Conservation (phyloP, 1,140 invertebrate genomes). For the Plectrocnemia conspersa region DNA sequence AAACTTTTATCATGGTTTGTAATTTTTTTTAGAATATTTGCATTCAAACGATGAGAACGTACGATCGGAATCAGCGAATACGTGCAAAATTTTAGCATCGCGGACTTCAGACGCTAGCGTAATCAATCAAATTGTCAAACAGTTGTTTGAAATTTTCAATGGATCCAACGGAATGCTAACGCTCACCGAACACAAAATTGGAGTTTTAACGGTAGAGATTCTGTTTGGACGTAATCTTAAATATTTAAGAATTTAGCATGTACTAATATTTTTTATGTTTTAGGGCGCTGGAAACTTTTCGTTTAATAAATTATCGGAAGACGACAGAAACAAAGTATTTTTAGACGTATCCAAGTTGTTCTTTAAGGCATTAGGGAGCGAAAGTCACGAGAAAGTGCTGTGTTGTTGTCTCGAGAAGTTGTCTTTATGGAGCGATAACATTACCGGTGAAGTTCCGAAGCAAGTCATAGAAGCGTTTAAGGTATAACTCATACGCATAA, state of each 20-base stretch:
- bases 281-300: slow-evolving; percentile 78
- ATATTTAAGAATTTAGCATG: neutral
- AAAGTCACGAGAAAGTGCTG: slow-evolving; percentile 90
- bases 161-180: slow-evolving; percentile 91
- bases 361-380: slow-evolving; percentile 75
- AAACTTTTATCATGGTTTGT: neutral
- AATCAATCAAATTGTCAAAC: slow-evolving; percentile 64
- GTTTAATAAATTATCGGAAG: slow-evolving; percentile 62
- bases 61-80: slow-evolving; percentile 64
- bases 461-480: slow-evolving; percentile 72
- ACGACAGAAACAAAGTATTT: slow-evolving; percentile 57
- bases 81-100: slow-evolving; percentile 63
- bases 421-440: slow-evolving; percentile 70
- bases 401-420: slow-evolving; percentile 77
- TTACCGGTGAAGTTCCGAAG: slow-evolving; percentile 62
- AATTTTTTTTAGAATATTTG: slow-evolving; percentile 57
- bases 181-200: slow-evolving; percentile 80
- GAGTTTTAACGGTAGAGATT: slow-evolving; percentile 73
- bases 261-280: slow-evolving; percentile 32
- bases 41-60: slow-evolving; percentile 78
- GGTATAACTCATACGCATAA: too few species aligned
- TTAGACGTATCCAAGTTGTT: slow-evolving; percentile 62
- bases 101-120: slow-evolving; percentile 68
- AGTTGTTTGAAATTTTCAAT: slow-evolving; percentile 79
- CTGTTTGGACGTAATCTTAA: slow-evolving; percentile 15